These are phyloP conservation scores for Hypanus sabinus DNA, from an alignment of 2,113 vertebrate genomes.

Conservation along the genomic window DNA sequence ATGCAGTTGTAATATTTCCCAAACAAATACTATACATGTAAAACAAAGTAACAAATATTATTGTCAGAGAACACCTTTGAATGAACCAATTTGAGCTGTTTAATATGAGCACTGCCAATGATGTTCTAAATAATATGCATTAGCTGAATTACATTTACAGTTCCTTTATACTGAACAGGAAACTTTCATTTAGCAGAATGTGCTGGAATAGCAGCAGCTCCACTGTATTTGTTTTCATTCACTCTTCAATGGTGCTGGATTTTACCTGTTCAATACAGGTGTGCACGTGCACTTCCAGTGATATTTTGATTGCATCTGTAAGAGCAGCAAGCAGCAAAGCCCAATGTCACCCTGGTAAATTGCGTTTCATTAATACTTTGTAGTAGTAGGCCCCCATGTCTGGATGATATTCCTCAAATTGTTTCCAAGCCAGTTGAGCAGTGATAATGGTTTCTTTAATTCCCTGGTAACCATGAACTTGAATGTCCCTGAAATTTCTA, in stretches of 20 bases:
- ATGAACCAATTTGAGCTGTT: not conserved
- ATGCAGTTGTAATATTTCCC: not conserved
- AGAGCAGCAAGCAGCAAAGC: not conserved
- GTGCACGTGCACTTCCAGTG: not conserved
- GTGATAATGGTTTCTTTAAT: not conserved
- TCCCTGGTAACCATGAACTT: not conserved
- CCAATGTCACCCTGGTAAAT: not conserved
- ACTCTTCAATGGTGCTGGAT: not conserved
- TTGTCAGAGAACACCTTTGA: too few species aligned
- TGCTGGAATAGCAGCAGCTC: not conserved
- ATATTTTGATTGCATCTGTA: not conserved
- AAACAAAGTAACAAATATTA: not conserved
- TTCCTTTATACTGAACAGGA: not conserved
- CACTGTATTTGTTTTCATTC: not conserved
- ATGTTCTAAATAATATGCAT: not conserved
- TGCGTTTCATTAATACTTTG: not conserved
- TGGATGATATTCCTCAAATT: not conserved
- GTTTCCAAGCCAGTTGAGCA: not conserved
- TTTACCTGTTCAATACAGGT: not conserved
- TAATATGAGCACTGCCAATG: not conserved
- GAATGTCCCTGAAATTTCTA: not conserved
- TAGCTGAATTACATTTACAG: not conserved
- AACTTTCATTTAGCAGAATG: not conserved
- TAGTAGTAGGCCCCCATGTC: not conserved
- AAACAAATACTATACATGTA: not conserved